Evolutionary conservation across 2,888 invertebrate genomes (phyloP).

Genomic region (Nymphalis urticae): DNA sequence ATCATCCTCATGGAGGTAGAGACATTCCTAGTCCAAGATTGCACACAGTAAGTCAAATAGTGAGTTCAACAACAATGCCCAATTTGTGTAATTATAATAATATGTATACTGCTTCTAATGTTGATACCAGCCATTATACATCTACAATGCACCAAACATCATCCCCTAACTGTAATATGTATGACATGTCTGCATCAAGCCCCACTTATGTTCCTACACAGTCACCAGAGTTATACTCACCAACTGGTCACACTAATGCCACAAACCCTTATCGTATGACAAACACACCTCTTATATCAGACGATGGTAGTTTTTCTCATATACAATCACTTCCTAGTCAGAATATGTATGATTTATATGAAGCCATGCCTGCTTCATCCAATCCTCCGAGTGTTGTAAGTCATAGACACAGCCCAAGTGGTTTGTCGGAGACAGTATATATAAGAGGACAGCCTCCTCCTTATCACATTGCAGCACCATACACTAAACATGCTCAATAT

Average conservation of each 20-base stretch:
- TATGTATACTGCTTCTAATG: constrained; percentile 55
- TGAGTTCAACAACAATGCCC: constrained; percentile 77
- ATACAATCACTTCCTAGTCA: constrained; percentile 72
- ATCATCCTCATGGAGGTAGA: constrained; percentile 65
- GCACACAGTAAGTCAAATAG: constrained; percentile 74
- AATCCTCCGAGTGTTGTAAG: constrained; percentile 67
- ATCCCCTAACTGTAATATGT: constrained; percentile 67
- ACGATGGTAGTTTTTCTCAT: constrained; percentile 76
- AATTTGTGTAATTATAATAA: constrained; percentile 72
- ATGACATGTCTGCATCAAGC: constrained; percentile 63
- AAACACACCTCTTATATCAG: constrained; percentile 73
- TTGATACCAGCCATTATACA: constrained; percentile 63
- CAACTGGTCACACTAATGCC: constrained; percentile 75
- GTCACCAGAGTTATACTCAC: constrained; percentile 75
- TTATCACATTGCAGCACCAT: constrained; percentile 91
- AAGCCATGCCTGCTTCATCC: constrained; percentile 67
- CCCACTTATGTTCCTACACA: constrained; percentile 74
- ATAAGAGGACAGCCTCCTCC: constrained; percentile 86
- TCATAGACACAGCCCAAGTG: constrained; percentile 70
- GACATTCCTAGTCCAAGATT: constrained; percentile 66
- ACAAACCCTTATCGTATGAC: constrained; percentile 79
- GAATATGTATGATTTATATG: constrained; percentile 77
- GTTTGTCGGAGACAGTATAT: constrained; percentile 64
- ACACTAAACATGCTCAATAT: constrained; percentile 89
- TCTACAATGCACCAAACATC: constrained; percentile 57